Evolutionary conservation across 2,797 vertebrate genomes (phyloP).

Genomic region (Urocyon cinereoargenteus): DNA sequence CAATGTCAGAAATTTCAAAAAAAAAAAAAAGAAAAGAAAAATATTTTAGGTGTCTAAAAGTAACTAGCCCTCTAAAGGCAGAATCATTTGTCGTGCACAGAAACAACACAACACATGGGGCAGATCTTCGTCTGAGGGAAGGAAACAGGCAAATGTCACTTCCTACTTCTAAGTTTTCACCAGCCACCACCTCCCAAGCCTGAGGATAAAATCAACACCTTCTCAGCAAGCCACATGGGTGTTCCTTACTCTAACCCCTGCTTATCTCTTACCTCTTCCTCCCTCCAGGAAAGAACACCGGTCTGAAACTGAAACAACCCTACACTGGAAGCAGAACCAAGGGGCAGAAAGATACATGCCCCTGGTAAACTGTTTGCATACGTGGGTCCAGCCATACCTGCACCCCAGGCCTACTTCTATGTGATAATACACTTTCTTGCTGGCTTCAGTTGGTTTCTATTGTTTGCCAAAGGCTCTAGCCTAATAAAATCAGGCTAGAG

Average conservation of each 20-base stretch:
- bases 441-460: not conserved
- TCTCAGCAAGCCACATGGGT: not conserved
- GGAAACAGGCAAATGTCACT: not conserved
- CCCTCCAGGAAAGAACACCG: not conserved
- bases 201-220: not conserved
- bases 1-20: constrained; percentile 80
- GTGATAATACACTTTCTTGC: not conserved
- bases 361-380: not conserved
- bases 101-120: not conserved
- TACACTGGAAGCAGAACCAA: not conserved
- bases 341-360: not conserved
- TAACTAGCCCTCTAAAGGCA: constrained; percentile 76
- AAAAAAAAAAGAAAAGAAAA: constrained; percentile 65
- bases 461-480: not conserved
- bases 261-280: not conserved
- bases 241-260: not conserved
- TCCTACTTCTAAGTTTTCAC: not conserved
- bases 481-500: not conserved
- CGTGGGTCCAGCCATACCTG: not conserved
- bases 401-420: not conserved
- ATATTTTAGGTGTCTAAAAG: constrained; percentile 82
- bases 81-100: constrained; percentile 57
- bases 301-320: not conserved
- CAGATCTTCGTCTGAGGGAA: not conserved
- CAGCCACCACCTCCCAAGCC: not conserved